These are phyloP conservation scores for Semnornis frantzii DNA, from an alignment of 2,113 vertebrate genomes.

Conservation along the genomic window DNA sequence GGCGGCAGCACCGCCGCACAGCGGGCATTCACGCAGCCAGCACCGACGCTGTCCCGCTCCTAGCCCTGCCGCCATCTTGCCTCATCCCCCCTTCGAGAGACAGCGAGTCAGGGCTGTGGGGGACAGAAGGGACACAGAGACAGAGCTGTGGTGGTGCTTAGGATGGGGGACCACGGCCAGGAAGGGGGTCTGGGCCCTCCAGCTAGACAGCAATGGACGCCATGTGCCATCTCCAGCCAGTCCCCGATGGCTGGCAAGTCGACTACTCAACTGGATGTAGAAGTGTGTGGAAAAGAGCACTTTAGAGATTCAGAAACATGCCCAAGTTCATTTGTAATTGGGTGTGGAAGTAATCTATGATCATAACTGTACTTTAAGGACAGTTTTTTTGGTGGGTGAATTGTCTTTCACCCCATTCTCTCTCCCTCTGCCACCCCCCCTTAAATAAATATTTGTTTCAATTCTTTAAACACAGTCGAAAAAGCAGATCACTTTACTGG, in stretches of 20 bases:
- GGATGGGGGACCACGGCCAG: not conserved
- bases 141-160: accelerated
- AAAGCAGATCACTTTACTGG: not conserved
- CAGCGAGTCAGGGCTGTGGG: not conserved
- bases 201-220: not conserved
- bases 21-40: not conserved
- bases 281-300: not conserved
- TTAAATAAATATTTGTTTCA: slow-evolving; percentile 43
- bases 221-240: not conserved
- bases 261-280: accelerated
- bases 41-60: not conserved
- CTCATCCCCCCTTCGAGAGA: not conserved
- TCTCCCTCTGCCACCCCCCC: no score
- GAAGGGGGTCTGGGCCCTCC: no score
- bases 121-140: not conserved
- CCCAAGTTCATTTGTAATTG: not conserved
- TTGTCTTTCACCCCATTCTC: not conserved
- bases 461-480: slow-evolving; percentile 21
- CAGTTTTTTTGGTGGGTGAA: not conserved
- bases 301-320: not conserved
- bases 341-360: not conserved
- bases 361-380: not conserved
- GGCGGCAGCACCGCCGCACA: not conserved
- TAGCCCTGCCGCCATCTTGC: not conserved
- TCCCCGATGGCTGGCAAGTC: not conserved